A percentile compares a stretch with the other conserved stretches of the same genome.
These are phyloP conservation scores for Cichladusa arquata DNA, from an alignment of 2,113 vertebrate genomes.

Conservation along the genomic window DNA sequence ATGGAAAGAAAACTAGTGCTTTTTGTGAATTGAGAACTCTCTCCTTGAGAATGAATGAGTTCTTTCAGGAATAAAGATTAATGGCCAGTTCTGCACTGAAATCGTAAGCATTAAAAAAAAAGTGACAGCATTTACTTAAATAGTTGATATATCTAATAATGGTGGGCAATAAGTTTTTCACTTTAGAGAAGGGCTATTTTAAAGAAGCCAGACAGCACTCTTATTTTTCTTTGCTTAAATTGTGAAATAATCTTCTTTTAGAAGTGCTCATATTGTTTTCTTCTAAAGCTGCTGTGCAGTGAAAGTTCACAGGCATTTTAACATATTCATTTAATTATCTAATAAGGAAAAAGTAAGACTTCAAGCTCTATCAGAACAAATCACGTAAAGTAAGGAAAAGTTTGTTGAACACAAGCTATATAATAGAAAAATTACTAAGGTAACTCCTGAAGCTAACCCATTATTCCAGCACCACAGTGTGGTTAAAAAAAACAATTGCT, in stretches of 20 bases:
- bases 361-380: background rate
- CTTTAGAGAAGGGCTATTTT: background rate
- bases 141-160: background rate
- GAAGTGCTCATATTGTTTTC: background rate
- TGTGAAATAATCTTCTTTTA: background rate
- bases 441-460: background rate
- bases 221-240: background rate
- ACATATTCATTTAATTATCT: background rate
- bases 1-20: background rate
- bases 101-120: background rate
- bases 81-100: background rate
- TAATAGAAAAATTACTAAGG: background rate
- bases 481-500: background rate
- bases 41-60: background rate
- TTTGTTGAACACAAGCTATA: background rate
- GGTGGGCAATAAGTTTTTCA: background rate
- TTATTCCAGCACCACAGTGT: background rate
- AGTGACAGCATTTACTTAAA: background rate
- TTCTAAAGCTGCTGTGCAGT: background rate
- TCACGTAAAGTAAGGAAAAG: background rate
- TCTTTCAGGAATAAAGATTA: background rate
- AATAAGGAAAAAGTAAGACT: background rate
- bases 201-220: background rate
- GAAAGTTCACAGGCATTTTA: background rate
- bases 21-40: background rate